These are phyloP conservation scores for Pholis gunnellus DNA, from an alignment of 2,113 vertebrate genomes.

Conservation along the genomic window DNA sequence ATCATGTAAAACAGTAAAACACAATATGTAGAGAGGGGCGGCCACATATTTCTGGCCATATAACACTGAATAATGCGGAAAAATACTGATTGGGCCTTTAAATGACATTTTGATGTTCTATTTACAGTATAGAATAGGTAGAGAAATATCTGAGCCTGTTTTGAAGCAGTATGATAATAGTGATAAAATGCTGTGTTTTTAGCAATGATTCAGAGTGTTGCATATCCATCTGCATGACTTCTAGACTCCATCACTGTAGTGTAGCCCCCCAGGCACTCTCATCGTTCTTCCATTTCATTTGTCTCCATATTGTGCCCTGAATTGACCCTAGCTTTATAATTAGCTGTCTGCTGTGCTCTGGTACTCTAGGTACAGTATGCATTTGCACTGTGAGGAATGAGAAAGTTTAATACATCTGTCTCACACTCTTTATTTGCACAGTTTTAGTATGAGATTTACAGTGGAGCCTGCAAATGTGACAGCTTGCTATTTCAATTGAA, in stretches of 20 bases:
- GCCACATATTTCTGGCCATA: neutral
- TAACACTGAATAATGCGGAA: neutral
- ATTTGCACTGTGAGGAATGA: conserved; percentile 30
- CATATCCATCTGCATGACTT: conserved; percentile 16
- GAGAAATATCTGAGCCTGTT: neutral
- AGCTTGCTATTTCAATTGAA: conserved; percentile 29
- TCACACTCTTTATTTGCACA: conserved; percentile 5
- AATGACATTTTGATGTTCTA: neutral
- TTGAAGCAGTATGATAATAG: neutral
- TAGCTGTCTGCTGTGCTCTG: conserved; percentile 34
- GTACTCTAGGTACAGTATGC: conserved; percentile 32
- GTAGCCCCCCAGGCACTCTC: neutral
- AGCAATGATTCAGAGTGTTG: conserved; percentile 1
- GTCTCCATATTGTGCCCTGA: conserved; percentile 41
- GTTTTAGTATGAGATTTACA: conserved; percentile 47
- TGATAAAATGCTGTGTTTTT: neutral
- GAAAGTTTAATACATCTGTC: conserved; percentile 31
- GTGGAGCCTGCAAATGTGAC: conserved; percentile 37
- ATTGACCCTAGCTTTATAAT: conserved; percentile 52
- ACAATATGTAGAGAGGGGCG: neutral
- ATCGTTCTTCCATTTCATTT: conserved; percentile 40
- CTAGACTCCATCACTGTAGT: conserved; percentile 1
- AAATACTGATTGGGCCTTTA: neutral
- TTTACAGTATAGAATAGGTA: neutral
- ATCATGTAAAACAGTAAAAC: neutral